A percentile compares a stretch with the other conserved stretches of the same genome.
phyloP scores from a whole-genome alignment of 2,113 vertebrate species.

The Mugil cephalus region DNA sequence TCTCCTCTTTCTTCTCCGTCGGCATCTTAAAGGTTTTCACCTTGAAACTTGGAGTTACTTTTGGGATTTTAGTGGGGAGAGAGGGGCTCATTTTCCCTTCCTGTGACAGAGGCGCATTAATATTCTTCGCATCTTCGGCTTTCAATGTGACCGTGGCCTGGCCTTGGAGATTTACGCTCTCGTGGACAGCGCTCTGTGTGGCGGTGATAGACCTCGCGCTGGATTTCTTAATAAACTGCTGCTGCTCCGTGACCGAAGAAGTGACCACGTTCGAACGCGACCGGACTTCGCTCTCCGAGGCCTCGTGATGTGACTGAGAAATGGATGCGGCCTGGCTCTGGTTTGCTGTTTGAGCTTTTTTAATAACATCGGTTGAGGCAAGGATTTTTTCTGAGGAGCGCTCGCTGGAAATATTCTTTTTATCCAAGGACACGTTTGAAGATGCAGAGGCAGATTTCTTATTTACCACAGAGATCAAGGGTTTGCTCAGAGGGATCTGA shows the following conservation, averaged over 20 bases:
- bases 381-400: slow-evolving; percentile 40
- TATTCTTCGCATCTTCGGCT: slow-evolving; percentile 76
- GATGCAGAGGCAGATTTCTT: slow-evolving; percentile 71
- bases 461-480: slow-evolving; percentile 68
- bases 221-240: slow-evolving; percentile 72
- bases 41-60: slow-evolving; percentile 84
- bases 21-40: slow-evolving; percentile 85
- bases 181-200: slow-evolving; percentile 74
- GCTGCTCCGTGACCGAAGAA: slow-evolving; percentile 65
- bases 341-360: slow-evolving; percentile 43
- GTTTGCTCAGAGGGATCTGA: slow-evolving; percentile 75
- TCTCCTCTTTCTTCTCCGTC: slow-evolving; percentile 73
- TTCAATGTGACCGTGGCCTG: slow-evolving; percentile 69
- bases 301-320: slow-evolving; percentile 34
- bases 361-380: slow-evolving; percentile 24
- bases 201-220: slow-evolving; percentile 66
- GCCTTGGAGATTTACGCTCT: slow-evolving; percentile 70
- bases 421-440: slow-evolving; percentile 52
- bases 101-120: slow-evolving; percentile 62
- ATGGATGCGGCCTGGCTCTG: slow-evolving; percentile 42
- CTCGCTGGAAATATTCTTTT: slow-evolving; percentile 50
- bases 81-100: slow-evolving; percentile 67
- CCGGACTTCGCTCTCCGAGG: slow-evolving; percentile 56
- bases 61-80: slow-evolving; percentile 80
- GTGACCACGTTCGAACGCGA: slow-evolving; percentile 50